Conservation (phyloP, 2,113 vertebrate genomes). For the Aix galericulata region DNA sequence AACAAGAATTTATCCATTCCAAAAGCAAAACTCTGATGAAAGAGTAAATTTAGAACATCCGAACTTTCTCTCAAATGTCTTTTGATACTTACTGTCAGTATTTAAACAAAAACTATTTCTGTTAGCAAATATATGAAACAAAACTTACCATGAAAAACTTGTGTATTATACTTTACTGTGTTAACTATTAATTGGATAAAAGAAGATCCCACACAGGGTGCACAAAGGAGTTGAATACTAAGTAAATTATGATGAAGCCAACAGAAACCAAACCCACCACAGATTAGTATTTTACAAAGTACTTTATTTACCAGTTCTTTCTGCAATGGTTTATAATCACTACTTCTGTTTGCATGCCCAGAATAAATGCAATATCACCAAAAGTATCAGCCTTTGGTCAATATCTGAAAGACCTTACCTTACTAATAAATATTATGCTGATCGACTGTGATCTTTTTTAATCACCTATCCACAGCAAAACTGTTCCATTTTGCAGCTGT, state of each 20-base stretch:
- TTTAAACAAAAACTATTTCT: not conserved
- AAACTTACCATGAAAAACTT: not conserved
- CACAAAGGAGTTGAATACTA: not conserved
- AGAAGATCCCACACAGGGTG: not conserved
- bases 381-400: not conserved
- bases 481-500: conserved; percentile 63
- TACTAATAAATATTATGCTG: conserved; percentile 60
- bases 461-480: conserved; percentile 68
- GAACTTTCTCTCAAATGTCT: not conserved
- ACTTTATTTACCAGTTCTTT: not conserved
- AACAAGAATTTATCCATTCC: not conserved
- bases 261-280: not conserved
- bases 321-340: not conserved
- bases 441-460: conserved; percentile 55
- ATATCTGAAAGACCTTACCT: conserved; percentile 59
- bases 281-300: not conserved
- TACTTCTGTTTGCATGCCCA: not conserved
- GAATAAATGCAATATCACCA: not conserved
- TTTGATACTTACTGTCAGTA: not conserved
- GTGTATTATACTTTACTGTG: not conserved
- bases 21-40: not conserved
- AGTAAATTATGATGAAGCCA: not conserved
- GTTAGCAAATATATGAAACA: not conserved
- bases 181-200: not conserved
- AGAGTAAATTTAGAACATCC: not conserved